These are phyloP conservation scores for Symphodus melops DNA, from an alignment of 2,113 vertebrate species.

Conservation along the genomic window DNA sequence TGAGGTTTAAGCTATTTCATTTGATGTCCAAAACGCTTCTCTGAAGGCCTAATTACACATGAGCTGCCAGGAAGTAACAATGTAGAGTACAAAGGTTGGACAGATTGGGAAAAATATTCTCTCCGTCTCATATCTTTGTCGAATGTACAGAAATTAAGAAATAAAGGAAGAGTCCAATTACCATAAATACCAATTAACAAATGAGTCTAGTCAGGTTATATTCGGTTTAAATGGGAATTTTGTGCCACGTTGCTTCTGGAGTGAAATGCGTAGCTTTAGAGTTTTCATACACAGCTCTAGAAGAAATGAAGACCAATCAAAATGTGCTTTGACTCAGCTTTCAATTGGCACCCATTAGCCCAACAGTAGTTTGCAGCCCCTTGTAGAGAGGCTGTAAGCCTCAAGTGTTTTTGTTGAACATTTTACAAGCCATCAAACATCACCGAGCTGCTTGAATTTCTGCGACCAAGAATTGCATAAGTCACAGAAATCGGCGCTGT, in stretches of 20 bases:
- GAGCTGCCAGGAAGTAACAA: constrained; percentile 55
- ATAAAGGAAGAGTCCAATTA: constrained; percentile 22
- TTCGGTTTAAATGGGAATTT: constrained; percentile 14
- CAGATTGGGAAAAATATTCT: constrained; percentile 31
- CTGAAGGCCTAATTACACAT: constrained; percentile 68
- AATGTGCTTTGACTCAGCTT: too few relatives aligned
- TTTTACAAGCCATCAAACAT: too few relatives aligned
- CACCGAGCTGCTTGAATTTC: too few relatives aligned
- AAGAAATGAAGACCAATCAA: too few relatives aligned
- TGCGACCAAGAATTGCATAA: too few relatives aligned
- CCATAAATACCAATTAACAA: constrained; percentile 39
- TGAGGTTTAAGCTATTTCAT: constrained; percentile 58
- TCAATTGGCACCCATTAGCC: too few relatives aligned
- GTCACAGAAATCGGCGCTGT: too few relatives aligned
- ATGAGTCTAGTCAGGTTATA: constrained; percentile 24
- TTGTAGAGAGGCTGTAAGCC: too few relatives aligned
- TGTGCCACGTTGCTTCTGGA: background rate
- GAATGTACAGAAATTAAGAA: constrained; percentile 41
- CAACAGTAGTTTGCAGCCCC: too few relatives aligned
- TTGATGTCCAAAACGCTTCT: constrained; percentile 53
- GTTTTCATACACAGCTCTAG: too few relatives aligned
- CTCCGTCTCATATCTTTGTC: constrained; percentile 21
- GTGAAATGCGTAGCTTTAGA: background rate
- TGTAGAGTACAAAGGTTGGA: constrained; percentile 48
- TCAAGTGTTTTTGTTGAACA: too few relatives aligned